A percentile compares a stretch with the other conserved stretches of the same genome.
Evolutionary conservation across 2,113 vertebrate species (phyloP).

Genomic region (Vombatus ursinus): DNA sequence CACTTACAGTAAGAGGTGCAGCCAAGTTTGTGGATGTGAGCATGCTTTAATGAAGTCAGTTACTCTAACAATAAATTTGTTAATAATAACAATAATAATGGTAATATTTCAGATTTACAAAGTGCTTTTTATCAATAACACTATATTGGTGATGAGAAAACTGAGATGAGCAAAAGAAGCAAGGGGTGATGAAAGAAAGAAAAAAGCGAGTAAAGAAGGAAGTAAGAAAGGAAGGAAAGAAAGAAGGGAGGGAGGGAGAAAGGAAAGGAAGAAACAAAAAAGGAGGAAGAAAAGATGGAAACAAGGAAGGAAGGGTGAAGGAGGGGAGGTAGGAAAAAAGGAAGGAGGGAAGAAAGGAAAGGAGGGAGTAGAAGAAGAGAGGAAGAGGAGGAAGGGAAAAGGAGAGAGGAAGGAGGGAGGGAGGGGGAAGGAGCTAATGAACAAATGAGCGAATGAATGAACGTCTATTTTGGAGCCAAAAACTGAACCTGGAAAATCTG

Average conservation of each 20-base stretch:
- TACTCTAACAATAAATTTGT: background rate
- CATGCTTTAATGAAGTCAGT: background rate
- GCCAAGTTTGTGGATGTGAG: background rate
- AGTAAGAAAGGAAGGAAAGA: background rate
- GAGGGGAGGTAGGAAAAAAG: background rate
- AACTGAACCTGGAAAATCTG: background rate
- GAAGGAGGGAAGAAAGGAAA: background rate
- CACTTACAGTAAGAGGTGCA: background rate
- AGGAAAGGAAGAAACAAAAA: background rate
- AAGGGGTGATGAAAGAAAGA: background rate
- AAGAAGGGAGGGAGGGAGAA: background rate
- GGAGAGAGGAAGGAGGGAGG: background rate
- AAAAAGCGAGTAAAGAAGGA: background rate
- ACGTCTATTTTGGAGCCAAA: background rate
- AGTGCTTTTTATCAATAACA: background rate
- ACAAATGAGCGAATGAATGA: too few relatives aligned
- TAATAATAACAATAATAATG: background rate
- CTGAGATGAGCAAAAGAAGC: background rate
- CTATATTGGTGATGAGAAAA: background rate
- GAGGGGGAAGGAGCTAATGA: background rate
- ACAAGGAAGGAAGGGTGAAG: background rate
- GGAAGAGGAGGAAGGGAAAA: background rate
- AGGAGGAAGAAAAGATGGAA: rapidly evolving
- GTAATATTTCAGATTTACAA: background rate
- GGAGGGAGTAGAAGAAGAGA: background rate